Base-by-base conservation (phyloP, 1,140 invertebrate species). In the Himalopsyche phryganea region DNA sequence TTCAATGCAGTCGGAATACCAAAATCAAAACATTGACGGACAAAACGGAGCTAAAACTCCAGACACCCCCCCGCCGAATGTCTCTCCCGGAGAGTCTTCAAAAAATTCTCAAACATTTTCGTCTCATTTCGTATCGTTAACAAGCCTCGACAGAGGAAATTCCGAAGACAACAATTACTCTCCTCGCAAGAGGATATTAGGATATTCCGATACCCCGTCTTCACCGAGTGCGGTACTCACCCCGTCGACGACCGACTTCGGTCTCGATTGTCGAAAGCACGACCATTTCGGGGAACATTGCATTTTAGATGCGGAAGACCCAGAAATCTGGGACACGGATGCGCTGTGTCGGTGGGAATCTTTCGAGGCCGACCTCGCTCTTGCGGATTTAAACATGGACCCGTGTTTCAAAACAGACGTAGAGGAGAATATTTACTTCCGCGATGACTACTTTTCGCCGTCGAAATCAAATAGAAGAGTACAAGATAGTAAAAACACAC, bases 51-150 rank as follows among this genome's bases (percentile, higher is more conserved):
- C 75, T 32, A 77, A 79, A 32, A 83, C 81, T 7, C 81, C 81
- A 6, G 81, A 83, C 61, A 82, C 81, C 1, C 81, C 81, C 9
- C 76, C 76, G n/a, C 79, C 81, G 13, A 83, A 82, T 63, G 71
- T 82, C 2, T 82, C 81, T 6, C 80, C 80, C 49, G 79, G 74
- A 41, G 80, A 81, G 14, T 66, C 65, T 15, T 60, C 58, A 5
- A 68, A 72, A 63, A 58, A 63, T 45, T 78, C 72, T 36, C 79
- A 80, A 66, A 80, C 78, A 23, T 81, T 81, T 62, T 80, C 80
- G 14, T 81, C 79, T n/a, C 79, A 80, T 67, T 81, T 81, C 61
- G 79, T 80, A 1, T 82, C 80, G 2, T 71, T 77, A 10, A 77
- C 72, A 20, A 81, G 77, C 62, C 74, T 81, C 45, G 73, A 76